Conservation (phyloP, 2,888 invertebrate species). For the Tupiocoris notatus region DNA sequence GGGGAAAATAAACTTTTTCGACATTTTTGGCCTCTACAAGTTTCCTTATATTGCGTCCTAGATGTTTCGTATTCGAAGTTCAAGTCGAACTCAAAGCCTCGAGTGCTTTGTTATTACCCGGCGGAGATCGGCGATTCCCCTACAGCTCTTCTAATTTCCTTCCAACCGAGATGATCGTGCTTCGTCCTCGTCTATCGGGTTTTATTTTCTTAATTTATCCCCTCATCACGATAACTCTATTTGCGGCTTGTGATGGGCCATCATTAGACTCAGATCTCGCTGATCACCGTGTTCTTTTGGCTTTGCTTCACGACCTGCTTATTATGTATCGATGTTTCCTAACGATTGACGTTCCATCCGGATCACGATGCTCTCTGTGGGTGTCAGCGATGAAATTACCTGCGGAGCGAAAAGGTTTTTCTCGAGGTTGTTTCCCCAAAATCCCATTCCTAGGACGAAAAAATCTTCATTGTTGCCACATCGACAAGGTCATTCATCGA, state of each 20-base stretch:
- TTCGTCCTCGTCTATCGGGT: background rate
- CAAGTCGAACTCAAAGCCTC: too few species aligned
- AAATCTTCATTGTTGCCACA: too few species aligned
- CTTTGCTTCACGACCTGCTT: background rate
- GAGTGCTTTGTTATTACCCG: background rate
- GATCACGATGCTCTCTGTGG: too few species aligned
- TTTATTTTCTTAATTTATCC: slow-evolving; percentile 31
- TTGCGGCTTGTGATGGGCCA: slow-evolving; percentile 3
- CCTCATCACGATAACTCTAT: slow-evolving; percentile 38
- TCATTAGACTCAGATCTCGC: background rate
- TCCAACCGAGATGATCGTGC: background rate
- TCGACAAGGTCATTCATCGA: too few species aligned
- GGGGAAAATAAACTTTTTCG: too few species aligned
- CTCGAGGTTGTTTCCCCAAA: too few species aligned
- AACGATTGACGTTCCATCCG: background rate
- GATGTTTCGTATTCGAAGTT: too few species aligned
- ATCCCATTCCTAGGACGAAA: too few species aligned
- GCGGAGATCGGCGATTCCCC: background rate
- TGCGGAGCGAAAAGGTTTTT: too few species aligned
- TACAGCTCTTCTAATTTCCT: background rate
- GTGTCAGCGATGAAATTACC: too few species aligned
- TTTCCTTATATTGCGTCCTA: too few species aligned
- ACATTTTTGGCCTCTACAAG: too few species aligned
- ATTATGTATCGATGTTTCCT: background rate
- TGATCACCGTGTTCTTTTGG: background rate